Percentiles rank a stretch among this genome's conserved stretches.
These are phyloP conservation scores for Apogon hyalosoma DNA, from an alignment of 2,797 vertebrate genomes.

Conservation along the genomic window DNA sequence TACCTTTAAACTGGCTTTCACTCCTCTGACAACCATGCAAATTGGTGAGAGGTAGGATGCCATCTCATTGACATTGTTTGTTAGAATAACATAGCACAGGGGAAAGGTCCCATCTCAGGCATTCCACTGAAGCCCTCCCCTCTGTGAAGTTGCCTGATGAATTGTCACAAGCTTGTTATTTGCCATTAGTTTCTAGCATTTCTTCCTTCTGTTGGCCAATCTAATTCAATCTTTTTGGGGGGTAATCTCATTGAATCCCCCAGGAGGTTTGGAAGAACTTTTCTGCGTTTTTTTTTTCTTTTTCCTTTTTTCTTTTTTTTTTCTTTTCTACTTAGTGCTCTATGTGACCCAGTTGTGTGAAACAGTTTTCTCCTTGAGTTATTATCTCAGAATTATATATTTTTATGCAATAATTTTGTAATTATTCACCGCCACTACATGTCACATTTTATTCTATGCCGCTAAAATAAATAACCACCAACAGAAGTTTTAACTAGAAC, in stretches of 20 bases:
- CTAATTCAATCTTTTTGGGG: slow-evolving; percentile 83
- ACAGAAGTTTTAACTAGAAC: too few relatives aligned
- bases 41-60: slow-evolving; percentile 89
- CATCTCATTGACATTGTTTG: slow-evolving; percentile 88
- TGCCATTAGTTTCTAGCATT: slow-evolving; percentile 83
- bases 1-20: slow-evolving; percentile 90
- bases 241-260: slow-evolving; percentile 78
- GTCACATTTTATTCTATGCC: neutral
- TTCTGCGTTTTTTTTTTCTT: slow-evolving; percentile 29
- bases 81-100: slow-evolving; percentile 85
- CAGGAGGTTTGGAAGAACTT: slow-evolving; percentile 64
- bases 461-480: too few relatives aligned
- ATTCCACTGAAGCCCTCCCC: slow-evolving; percentile 81
- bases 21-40: slow-evolving; percentile 88
- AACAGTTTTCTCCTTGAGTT: slow-evolving; percentile 24
- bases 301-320: slow-evolving; percentile 17
- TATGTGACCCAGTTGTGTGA: slow-evolving; percentile 76
- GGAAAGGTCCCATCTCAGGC: slow-evolving; percentile 83
- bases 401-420: neutral
- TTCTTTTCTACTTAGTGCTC: slow-evolving; percentile 34
- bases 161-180: slow-evolving; percentile 89
- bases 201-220: slow-evolving; percentile 80
- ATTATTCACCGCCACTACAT: slow-evolving; percentile 6
- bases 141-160: slow-evolving; percentile 83
- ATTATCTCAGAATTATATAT: slow-evolving; percentile 4